phyloP scores from a whole-genome alignment of 2,797 vertebrate species.

The Mustela erminea region DNA sequence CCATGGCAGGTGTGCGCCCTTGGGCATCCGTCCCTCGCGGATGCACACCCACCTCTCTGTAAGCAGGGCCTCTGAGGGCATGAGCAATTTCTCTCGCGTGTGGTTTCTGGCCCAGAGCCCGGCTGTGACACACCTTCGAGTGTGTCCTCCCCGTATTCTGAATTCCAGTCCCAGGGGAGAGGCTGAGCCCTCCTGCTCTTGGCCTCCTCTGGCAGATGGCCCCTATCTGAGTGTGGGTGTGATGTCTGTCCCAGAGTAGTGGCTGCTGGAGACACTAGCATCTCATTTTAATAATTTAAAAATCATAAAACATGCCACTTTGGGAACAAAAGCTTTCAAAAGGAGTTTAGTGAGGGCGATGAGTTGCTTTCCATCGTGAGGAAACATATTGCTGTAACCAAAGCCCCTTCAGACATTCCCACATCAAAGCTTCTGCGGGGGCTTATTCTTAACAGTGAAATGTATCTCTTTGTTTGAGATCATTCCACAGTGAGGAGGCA shows the following conservation, averaged over 20 bases:
- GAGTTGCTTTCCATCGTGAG: neutral
- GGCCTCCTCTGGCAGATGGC: neutral
- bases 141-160: neutral
- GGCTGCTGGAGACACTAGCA: neutral
- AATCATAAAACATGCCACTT: neutral
- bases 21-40: too few species aligned
- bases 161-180: neutral
- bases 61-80: neutral
- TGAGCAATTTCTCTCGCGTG: rapidly evolving
- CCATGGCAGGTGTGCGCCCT: rapidly evolving
- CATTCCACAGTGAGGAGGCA: conserved; percentile 41
- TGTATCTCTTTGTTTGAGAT: neutral
- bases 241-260: neutral
- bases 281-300: conserved; percentile 50
- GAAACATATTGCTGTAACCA: conserved; percentile 37
- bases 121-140: neutral
- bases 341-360: neutral
- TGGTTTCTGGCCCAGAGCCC: neutral
- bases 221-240: conserved; percentile 23
- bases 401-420: conserved; percentile 33
- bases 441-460: neutral
- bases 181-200: neutral
- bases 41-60: rapidly evolving
- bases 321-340: neutral
- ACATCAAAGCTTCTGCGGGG: neutral